A percentile compares a stretch with the other conserved stretches of the same genome.
Conservation (phyloP, 1,140 invertebrate genomes). For the Polypedilum pembai region DNA sequence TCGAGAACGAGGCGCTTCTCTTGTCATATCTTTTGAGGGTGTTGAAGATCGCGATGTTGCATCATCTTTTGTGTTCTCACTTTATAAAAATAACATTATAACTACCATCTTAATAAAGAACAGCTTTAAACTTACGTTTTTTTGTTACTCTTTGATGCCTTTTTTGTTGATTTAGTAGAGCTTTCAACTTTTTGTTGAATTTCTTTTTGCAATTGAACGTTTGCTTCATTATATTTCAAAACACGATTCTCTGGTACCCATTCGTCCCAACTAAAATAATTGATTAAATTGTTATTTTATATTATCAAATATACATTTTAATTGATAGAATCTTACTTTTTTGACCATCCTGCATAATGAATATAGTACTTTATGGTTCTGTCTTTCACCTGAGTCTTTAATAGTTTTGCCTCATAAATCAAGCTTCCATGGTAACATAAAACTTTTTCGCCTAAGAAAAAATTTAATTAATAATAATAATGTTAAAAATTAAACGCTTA, state of each 20-base stretch:
- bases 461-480: background rate
- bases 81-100: constrained; percentile 36
- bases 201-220: constrained; percentile 84
- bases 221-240: constrained; percentile 85
- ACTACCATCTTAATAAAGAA: no score
- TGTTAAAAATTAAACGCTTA: background rate
- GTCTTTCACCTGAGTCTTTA: constrained; percentile 76
- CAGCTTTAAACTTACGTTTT: constrained; percentile 30
- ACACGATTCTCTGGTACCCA: constrained; percentile 93
- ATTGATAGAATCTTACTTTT: constrained; percentile 63
- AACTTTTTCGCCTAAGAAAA: constrained; percentile 79
- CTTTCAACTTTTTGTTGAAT: background rate
- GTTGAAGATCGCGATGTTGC: constrained; percentile 59
- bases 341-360: constrained; percentile 97
- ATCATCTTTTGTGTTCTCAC: constrained; percentile 45
- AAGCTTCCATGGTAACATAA: constrained; percentile 93
- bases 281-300: constrained; percentile 30
- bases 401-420: constrained; percentile 92
- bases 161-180: constrained; percentile 1
- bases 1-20: constrained; percentile 29
- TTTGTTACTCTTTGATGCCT: constrained; percentile 14
- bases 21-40: constrained; percentile 44
- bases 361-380: constrained; percentile 86
- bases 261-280: constrained; percentile 85
- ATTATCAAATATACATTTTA: constrained; percentile 28